Evolutionary conservation across 1,140 invertebrate species (phyloP), one percentile per base, ranked within the genome.

Genomic region (Dolichoris vasculosae): DNA sequence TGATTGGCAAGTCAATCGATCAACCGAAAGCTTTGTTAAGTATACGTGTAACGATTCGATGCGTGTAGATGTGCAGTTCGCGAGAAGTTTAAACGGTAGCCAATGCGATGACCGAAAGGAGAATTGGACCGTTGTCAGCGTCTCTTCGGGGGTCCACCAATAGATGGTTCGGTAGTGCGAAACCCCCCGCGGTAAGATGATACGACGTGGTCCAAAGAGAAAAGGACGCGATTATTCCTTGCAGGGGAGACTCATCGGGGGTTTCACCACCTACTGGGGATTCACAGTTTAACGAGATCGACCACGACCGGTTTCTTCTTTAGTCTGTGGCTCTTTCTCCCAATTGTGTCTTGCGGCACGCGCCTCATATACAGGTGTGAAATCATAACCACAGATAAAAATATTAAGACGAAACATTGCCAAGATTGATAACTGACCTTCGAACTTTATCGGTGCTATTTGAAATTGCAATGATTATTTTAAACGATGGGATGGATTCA

Each of bases 181-280:
- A 90, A 85, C 90, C 90, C 90, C 90, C 90, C 86, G 90, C 88
- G 86, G 90, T 87, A 89, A 71, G 89, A 86, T 85, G 90, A 89
- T 89, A 89, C 82, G 51, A 51, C 67, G 43, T 20, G n/a, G 26
- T 73, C 51, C 46, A 40, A n/a, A 26, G 30, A 38, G 38, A 73
- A 20, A 43, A n/a, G n/a, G 30, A n/a, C 35, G 51, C 86, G 90
- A 91, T 90, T 90, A 90, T 91, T 90, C 87, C 84, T 82, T 87
- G 87, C 88, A 87, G 89, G 87, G 88, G 59, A 80, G 83, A 87
- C 87, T 90, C 87, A 86, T 86, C 89, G 86, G 87, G 89, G 90
- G 89, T 89, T 89, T 89, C 88, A 81, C 90, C 91, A 90, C 90
- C 91, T 85, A 82, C 80, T 51, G 78, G 43, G 43, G 78, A 38